These are phyloP conservation scores for Catalaphyllia jardinei DNA, from an alignment of 64 coral and sea anemone species.

Conservation along the genomic window DNA sequence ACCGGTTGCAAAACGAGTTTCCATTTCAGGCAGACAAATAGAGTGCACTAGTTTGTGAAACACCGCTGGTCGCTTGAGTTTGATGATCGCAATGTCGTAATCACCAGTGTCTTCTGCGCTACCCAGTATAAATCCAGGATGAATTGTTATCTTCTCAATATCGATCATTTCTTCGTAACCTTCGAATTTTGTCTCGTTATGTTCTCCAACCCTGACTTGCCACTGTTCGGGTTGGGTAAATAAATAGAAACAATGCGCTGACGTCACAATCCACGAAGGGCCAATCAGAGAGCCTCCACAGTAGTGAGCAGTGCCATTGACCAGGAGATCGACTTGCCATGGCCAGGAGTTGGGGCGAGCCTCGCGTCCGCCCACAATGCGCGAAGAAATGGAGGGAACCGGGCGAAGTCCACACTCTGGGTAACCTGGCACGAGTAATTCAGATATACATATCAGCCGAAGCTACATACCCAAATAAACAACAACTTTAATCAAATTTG, in stretches of 20 bases:
- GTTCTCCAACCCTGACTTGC: slow-evolving; percentile 63
- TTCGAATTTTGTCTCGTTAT: slow-evolving; percentile 49
- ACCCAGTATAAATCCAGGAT: slow-evolving; percentile 34
- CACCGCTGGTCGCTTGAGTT: slow-evolving; percentile 77
- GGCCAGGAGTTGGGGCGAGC: slow-evolving; percentile 74
- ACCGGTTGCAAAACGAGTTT: slow-evolving; percentile 40
- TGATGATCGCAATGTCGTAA: slow-evolving; percentile 86
- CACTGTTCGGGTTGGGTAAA: slow-evolving; percentile 52
- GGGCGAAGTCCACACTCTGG: slow-evolving; percentile 55
- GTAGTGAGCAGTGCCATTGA: slow-evolving; percentile 31
- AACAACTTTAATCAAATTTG: no score
- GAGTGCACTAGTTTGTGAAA: slow-evolving; percentile 72
- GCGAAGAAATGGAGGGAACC: not conserved
- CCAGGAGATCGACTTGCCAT: slow-evolving; percentile 58
- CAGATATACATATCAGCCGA: no score
- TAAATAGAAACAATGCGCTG: slow-evolving; percentile 66
- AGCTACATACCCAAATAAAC: no score
- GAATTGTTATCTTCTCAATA: slow-evolving; percentile 38
- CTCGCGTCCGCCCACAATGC: slow-evolving; percentile 64
- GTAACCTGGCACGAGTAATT: slow-evolving; percentile 1
- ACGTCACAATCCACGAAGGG: slow-evolving; percentile 76
- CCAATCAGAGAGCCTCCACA: slow-evolving; percentile 60
- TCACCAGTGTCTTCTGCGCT: slow-evolving; percentile 36
- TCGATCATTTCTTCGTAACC: slow-evolving; percentile 56
- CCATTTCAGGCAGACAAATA: slow-evolving; percentile 3